phyloP scores from a whole-genome alignment of 2,797 vertebrate genomes.

The Melanotaenia maccullochi region DNA sequence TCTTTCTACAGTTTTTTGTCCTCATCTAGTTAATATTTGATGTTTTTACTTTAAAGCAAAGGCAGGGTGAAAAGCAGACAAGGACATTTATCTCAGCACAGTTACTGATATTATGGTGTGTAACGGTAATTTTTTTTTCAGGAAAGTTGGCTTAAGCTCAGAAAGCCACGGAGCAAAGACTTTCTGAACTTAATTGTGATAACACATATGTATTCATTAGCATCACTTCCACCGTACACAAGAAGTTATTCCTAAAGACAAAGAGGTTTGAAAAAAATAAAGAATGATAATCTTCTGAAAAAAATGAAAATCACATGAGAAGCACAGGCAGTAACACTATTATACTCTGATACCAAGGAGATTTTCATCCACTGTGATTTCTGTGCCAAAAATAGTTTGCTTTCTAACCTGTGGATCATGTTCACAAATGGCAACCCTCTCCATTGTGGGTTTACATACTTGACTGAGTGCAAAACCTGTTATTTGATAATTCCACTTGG shows the following conservation, averaged over 20 bases:
- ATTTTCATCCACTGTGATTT: neutral
- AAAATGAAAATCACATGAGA: neutral
- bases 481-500: neutral
- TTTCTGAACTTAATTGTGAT: neutral
- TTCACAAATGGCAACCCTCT: neutral
- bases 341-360: neutral
- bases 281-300: neutral
- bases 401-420: neutral
- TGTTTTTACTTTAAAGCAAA: neutral
- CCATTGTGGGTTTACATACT: neutral
- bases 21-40: neutral
- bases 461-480: neutral
- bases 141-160: slow-evolving; percentile 5
- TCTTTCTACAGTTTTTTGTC: neutral
- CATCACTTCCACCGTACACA: neutral
- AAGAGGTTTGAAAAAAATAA: neutral
- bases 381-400: neutral
- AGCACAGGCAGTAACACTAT: neutral
- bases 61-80: neutral
- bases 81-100: neutral
- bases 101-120: neutral
- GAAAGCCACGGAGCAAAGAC: slow-evolving; percentile 9
- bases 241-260: neutral
- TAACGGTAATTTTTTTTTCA: neutral
- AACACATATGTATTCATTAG: no score